Conservation (phyloP, 2,888 invertebrate genomes). For the Microplitis deprimator region DNA sequence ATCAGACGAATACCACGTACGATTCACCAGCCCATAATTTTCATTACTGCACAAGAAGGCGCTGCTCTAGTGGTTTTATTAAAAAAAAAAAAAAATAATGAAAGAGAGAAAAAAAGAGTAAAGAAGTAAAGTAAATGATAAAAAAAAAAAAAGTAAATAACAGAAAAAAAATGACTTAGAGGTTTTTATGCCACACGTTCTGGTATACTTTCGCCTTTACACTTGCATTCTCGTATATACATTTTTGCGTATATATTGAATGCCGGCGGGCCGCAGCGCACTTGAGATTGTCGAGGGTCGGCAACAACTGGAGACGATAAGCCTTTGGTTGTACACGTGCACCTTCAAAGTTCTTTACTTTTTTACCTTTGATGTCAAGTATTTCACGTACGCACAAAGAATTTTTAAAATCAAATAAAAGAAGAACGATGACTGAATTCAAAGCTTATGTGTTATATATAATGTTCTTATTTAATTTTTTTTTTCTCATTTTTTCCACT, state of each 20-base stretch:
- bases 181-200: neutral
- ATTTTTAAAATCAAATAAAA: constrained; percentile 39
- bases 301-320: constrained; percentile 26
- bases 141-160: neutral
- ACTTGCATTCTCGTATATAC: neutral
- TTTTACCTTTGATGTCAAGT: constrained; percentile 34
- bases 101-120: neutral
- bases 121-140: neutral
- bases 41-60: neutral
- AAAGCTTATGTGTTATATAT: neutral
- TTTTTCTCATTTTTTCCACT: neutral
- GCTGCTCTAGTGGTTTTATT: constrained; percentile 23
- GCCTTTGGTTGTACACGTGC: constrained; percentile 19
- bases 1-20: constrained; percentile 7
- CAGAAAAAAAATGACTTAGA: neutral
- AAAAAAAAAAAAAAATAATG: neutral
- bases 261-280: constrained; percentile 13
- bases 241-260: neutral
- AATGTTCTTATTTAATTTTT: neutral
- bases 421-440: constrained; percentile 9
- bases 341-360: constrained; percentile 36
- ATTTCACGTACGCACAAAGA: constrained; percentile 34
- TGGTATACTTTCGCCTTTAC: neutral
- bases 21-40: constrained; percentile 13
- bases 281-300: constrained; percentile 25